Evolutionary conservation across 1,140 invertebrate species (phyloP), one percentile per base, ranked within the genome.

Genomic region (Uloborus diversus): DNA sequence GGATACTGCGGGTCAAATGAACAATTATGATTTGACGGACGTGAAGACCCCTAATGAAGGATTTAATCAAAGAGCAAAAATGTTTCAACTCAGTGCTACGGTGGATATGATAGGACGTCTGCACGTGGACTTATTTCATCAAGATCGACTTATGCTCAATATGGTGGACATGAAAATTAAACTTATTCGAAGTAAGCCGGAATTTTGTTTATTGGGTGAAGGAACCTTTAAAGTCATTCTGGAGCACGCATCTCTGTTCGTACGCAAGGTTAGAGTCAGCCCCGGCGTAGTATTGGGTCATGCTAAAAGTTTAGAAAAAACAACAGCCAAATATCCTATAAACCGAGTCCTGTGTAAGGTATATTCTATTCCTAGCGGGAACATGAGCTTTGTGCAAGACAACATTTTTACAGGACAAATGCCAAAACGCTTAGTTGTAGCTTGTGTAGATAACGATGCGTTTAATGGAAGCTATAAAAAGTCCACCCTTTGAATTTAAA

Each of bases 241-340:
- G 5, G 57, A 61, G n/a, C 5, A 61, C 14, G 57, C 57, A 7
- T 61, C 57, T 28, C 20, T 61, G 14, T 61, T 61, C 20, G 57
- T 61, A 11, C 13, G 57, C 25, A 61, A 61, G 30, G 57, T 61
- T 7, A 61, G 30, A 61, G 25, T 61, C 57, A 61, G 57, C 30
- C 25, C 57, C 20, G 57, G 57, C 30, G 57, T 61, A 7, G 11
- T 61, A 27, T n/a, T 61, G 20, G 57, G 57, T 4, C 57, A 61
- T 61, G 57, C 57, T 9, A 61, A 61, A 61, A 88, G 98, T 98
- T 84, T 95, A 93, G 82, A 98, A 93, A 28, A 94, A 96, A 96
- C 96, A 96, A 70, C 56, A 61, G 57, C 57, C 25, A 61, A 61
- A 61, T 61, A 32, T 32, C 57, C 57, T n/a, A 61, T 61, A 14